Conservation (phyloP, 2,888 invertebrate species). For the Megastigmus dorsalis region DNA sequence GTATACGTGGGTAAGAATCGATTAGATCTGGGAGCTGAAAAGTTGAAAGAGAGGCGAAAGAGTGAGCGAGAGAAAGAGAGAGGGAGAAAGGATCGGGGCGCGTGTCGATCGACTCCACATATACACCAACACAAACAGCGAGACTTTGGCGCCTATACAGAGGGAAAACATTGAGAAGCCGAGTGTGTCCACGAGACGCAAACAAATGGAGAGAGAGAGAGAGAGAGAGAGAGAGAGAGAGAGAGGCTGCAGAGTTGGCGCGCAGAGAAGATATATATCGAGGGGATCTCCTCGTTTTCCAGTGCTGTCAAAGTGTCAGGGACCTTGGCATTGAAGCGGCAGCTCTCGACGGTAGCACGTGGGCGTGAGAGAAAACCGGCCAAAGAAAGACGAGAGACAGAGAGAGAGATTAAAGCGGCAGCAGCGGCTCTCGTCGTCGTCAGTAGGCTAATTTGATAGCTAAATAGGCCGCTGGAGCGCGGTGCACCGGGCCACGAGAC, state of each 20-base stretch:
- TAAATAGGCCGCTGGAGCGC: background rate
- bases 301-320: slow-evolving; percentile 45
- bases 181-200: too few relatives aligned
- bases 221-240: background rate
- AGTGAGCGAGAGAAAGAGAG: too few relatives aligned
- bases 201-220: background rate
- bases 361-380: slow-evolving; percentile 5
- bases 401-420: slow-evolving; percentile 15
- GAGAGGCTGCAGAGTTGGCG: background rate
- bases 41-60: too few relatives aligned
- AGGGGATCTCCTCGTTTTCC: too few relatives aligned
- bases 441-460: slow-evolving; percentile 60
- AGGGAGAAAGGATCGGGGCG: too few relatives aligned
- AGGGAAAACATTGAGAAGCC: too few relatives aligned
- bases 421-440: slow-evolving; percentile 36
- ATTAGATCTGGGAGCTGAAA: too few relatives aligned
- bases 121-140: too few relatives aligned
- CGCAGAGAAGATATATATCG: background rate
- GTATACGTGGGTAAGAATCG: too few relatives aligned
- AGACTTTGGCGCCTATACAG: too few relatives aligned
- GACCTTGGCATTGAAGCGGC: slow-evolving; percentile 50
- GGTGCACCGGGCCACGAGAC: background rate
- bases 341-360: background rate
- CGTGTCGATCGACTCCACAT: too few relatives aligned
- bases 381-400: slow-evolving; percentile 23